Conservation (phyloP, 2,888 invertebrate species). For the Steinernema carpocapsae region DNA sequence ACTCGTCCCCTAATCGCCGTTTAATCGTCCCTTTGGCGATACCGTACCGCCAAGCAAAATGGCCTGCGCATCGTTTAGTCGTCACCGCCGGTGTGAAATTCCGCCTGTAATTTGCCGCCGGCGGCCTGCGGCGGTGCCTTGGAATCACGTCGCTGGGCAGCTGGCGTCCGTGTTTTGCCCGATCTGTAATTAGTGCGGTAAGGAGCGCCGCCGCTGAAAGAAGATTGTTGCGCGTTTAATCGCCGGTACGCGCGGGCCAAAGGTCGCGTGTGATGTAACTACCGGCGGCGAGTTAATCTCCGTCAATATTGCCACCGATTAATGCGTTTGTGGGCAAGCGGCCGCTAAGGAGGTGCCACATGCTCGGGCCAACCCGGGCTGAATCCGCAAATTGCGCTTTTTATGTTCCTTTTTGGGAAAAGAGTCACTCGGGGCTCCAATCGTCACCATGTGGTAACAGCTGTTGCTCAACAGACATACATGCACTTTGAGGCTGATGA, state of each 20-base stretch:
- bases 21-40: neutral
- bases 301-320: slow-evolving; percentile 29
- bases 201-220: slow-evolving; percentile 3
- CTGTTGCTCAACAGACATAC: slow-evolving; percentile 3
- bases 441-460: slow-evolving; percentile 24
- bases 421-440: neutral
- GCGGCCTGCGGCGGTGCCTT: slow-evolving; percentile 19
- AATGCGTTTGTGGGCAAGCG: slow-evolving; percentile 29
- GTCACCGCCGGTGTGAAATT: neutral
- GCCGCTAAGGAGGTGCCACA: slow-evolving; percentile 5
- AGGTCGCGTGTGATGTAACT: slow-evolving; percentile 20
- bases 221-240: slow-evolving; percentile 22
- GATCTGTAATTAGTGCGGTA: slow-evolving; percentile 32
- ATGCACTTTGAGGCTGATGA: slow-evolving; percentile 10
- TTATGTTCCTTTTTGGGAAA: neutral
- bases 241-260: slow-evolving; percentile 23
- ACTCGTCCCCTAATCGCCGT: no score
- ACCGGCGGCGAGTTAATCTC: slow-evolving; percentile 23
- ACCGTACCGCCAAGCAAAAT: neutral
- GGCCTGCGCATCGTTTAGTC: slow-evolving; percentile 17
- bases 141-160: neutral
- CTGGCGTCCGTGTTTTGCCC: neutral
- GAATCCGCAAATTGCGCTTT: slow-evolving; percentile 25
- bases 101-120: slow-evolving; percentile 23
- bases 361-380: neutral